Conservation (phyloP, 2,113 vertebrate genomes). For the Tyrannus savana region DNA sequence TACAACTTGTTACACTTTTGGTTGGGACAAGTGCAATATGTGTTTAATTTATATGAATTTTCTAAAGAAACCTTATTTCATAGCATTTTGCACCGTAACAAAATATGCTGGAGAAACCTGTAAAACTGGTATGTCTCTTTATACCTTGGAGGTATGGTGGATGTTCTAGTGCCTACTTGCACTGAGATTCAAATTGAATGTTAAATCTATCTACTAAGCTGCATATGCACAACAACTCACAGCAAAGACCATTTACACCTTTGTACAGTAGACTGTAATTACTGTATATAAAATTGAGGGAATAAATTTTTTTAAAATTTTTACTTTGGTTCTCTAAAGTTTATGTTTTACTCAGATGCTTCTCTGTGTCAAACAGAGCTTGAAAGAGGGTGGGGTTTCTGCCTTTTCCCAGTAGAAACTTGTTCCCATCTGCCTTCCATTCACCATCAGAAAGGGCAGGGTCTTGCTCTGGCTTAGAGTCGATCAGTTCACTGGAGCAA, state of each 20-base stretch:
- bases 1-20: slow-evolving; percentile 23
- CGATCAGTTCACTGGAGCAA: background rate
- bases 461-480: background rate
- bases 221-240: slow-evolving; percentile 55
- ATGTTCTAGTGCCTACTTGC: slow-evolving; percentile 63
- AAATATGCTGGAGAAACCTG: slow-evolving; percentile 60
- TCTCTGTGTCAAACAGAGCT: background rate
- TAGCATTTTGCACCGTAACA: slow-evolving; percentile 60
- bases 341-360: background rate
- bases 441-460: background rate
- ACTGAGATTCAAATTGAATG: slow-evolving; percentile 73
- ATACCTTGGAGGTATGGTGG: slow-evolving; percentile 70
- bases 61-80: background rate
- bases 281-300: slow-evolving; percentile 43
- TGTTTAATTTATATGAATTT: slow-evolving; percentile 59
- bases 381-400: background rate
- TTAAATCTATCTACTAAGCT: slow-evolving; percentile 56
- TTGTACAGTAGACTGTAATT: slow-evolving; percentile 61
- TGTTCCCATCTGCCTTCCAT: background rate
- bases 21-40: slow-evolving; percentile 73
- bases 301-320: slow-evolving; percentile 49
- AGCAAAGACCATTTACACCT: slow-evolving; percentile 54
- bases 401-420: background rate
- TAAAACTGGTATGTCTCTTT: slow-evolving; percentile 61
- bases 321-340: background rate